Percentiles rank a stretch among this genome's conserved stretches.
Conservation (phyloP, 2,797 vertebrate genomes). For the Poecilia wingei region DNA sequence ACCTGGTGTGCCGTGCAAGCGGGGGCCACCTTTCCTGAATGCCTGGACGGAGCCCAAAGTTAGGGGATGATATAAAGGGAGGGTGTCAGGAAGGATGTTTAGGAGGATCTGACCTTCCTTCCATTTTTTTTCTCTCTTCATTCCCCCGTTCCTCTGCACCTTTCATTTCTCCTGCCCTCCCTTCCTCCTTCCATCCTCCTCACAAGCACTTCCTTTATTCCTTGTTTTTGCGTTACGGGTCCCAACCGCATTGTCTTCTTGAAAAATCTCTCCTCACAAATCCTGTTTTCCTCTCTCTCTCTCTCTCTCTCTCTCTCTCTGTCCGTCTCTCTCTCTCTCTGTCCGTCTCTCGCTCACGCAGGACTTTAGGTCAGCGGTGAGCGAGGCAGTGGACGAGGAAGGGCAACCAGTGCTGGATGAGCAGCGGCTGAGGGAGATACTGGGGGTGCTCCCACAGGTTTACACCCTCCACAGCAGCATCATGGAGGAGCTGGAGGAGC, state of each 20-base stretch:
- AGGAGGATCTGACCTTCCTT: slow-evolving; percentile 76
- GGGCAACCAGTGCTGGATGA: slow-evolving; percentile 80
- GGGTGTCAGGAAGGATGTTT: slow-evolving; percentile 78
- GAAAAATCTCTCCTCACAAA: slow-evolving; percentile 11
- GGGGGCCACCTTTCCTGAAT: slow-evolving; percentile 68
- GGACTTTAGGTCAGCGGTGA: slow-evolving; percentile 87
- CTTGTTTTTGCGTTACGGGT: neutral
- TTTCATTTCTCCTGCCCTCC: slow-evolving; percentile 48
- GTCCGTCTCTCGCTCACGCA: slow-evolving; percentile 49
- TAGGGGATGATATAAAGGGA: slow-evolving; percentile 60
- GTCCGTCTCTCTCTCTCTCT: neutral
- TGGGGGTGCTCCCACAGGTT: slow-evolving; percentile 87
- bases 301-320: neutral
- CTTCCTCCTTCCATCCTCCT: slow-evolving; percentile 35
- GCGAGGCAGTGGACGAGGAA: slow-evolving; percentile 75
- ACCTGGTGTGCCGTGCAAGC: slow-evolving; percentile 65
- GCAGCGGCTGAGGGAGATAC: slow-evolving; percentile 83
- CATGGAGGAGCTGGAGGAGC: slow-evolving; percentile 86
- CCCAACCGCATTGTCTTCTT: slow-evolving; percentile 9
- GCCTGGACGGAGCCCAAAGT: slow-evolving; percentile 66
- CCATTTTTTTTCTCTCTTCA: slow-evolving; percentile 42
- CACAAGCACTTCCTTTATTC: slow-evolving; percentile 29
- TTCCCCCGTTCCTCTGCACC: slow-evolving; percentile 57
- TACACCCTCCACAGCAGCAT: slow-evolving; percentile 88
- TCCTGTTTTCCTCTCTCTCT: slow-evolving; percentile 5